Evolutionary conservation across 2,888 invertebrate species (phyloP).

Genomic region (Urechis unicinctus): DNA sequence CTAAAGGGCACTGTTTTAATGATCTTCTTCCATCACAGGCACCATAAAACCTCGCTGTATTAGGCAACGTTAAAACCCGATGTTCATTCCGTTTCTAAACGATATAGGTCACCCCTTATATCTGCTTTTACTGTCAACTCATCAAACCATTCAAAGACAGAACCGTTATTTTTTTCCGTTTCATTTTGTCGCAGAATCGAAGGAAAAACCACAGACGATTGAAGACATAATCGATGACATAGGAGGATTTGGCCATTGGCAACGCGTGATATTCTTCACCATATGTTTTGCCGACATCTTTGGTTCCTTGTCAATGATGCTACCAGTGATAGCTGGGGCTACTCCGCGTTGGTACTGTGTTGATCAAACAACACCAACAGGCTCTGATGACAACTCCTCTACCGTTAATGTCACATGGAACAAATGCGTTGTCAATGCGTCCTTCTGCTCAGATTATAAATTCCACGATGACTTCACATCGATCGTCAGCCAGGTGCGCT

Average conservation of each 20-base stretch:
- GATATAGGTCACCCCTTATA: too few relatives aligned
- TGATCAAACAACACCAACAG: neutral
- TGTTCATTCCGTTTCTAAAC: too few relatives aligned
- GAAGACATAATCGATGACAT: constrained; percentile 14
- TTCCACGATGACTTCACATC: constrained; percentile 12
- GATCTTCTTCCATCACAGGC: too few relatives aligned
- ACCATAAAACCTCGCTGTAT: too few relatives aligned
- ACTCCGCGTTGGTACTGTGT: constrained; percentile 13
- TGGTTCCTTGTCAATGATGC: constrained; percentile 12
- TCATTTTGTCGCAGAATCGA: too few relatives aligned
- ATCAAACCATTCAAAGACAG: too few relatives aligned
- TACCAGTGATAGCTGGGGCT: constrained; percentile 13
- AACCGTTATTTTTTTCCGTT: too few relatives aligned
- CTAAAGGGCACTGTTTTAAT: too few relatives aligned
- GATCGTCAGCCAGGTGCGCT: constrained; percentile 14
- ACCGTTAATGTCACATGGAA: neutral
- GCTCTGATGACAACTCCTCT: neutral
- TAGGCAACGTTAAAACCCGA: too few relatives aligned
- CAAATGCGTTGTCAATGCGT: neutral
- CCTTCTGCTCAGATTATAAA: constrained; percentile 1
- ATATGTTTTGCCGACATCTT: constrained; percentile 10
- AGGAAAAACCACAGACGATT: too few relatives aligned
- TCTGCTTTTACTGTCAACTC: too few relatives aligned
- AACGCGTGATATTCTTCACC: constrained; percentile 12
- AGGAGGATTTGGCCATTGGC: constrained; percentile 16